Base-by-base conservation (phyloP, 2,797 vertebrate genomes). In the Aulostomus chinensis region DNA sequence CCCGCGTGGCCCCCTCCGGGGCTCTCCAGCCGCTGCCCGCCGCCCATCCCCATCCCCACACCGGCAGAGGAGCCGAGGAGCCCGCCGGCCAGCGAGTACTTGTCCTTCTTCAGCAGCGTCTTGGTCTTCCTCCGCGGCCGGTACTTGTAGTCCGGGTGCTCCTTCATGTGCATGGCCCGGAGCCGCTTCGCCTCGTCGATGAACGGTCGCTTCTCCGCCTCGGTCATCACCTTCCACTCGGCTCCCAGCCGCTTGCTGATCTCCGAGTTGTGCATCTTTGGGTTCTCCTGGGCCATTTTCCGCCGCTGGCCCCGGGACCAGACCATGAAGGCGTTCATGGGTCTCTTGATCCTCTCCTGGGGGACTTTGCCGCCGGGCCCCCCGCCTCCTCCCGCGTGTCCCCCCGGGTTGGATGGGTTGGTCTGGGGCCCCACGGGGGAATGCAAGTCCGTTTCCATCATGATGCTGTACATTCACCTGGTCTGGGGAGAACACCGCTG, bases 61-160 rank as follows among this genome's bases (percentile, higher is more conserved):
- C 37, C 93, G 74, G 35, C 90, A 34, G 70, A 77, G 9, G 93
- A 89, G 49, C 94, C 89, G 41, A 98, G 92, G 43, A 97, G 89
- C 58, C 94, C 94, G 2, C 94, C 93, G 54, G 94, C 94, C 85
- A 98, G 86, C 6, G 96, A 96, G 85, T 96, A 98, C 85, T 97
- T 98, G 94, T 98, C 96, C 89, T 98, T 98, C 84, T 97, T 97
- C 17, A 98, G 94, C 64, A 97, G 88, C 7, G 96, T 97, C 91
- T 97, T 98, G 90, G 95, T 97, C 92, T 98, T 98, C 67, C 96
- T 83, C 82, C 96, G 92, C 9, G 96, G 96, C 80, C 96, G 93
- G 89, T 98, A 97, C 91, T 98, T 98, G 87, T 98, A 98, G 94
- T 98, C 96, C 94, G 96, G 96, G 83, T 98, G 94, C 70, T 98